These are phyloP conservation scores for Tiliacea aurago DNA, from an alignment of 2,888 invertebrate genomes.

Conservation along the genomic window DNA sequence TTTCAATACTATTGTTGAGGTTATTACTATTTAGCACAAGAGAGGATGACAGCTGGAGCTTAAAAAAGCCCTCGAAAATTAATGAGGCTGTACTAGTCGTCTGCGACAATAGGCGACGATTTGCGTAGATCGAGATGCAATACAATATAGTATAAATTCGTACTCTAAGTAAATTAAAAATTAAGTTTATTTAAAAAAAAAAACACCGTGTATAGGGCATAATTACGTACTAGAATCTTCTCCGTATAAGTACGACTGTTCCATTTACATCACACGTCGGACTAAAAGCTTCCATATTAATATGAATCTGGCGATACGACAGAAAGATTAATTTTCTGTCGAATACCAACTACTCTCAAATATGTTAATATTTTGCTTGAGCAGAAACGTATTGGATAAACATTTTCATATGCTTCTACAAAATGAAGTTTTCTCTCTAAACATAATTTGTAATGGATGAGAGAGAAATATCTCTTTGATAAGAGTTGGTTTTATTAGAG, in stretches of 20 bases:
- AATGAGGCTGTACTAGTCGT: not conserved
- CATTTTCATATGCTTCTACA: conserved; percentile 18
- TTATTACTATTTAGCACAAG: not conserved
- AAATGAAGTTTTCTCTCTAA: conserved; percentile 38
- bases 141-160: not conserved
- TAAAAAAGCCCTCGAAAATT: not conserved
- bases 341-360: conserved; percentile 30
- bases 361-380: conserved; percentile 50
- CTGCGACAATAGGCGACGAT: not conserved
- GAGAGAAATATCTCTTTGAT: conserved; percentile 3
- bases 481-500: not conserved
- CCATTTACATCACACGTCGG: conserved; percentile 37
- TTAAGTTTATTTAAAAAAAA: not conserved
- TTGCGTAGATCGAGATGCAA: not conserved
- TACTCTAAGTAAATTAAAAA: not conserved
- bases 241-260: not conserved
- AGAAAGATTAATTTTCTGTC: conserved; percentile 50
- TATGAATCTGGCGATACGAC: conserved; percentile 51
- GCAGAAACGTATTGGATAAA: conserved; percentile 60
- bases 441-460: conserved; percentile 30
- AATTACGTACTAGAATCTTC: conserved; percentile 18
- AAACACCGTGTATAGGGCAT: not conserved
- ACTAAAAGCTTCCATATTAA: conserved; percentile 55
- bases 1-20: not conserved
- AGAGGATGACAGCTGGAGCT: not conserved